Evolutionary conservation across 2,113 vertebrate species (phyloP).

Genomic region (Coregonus clupeaformis): DNA sequence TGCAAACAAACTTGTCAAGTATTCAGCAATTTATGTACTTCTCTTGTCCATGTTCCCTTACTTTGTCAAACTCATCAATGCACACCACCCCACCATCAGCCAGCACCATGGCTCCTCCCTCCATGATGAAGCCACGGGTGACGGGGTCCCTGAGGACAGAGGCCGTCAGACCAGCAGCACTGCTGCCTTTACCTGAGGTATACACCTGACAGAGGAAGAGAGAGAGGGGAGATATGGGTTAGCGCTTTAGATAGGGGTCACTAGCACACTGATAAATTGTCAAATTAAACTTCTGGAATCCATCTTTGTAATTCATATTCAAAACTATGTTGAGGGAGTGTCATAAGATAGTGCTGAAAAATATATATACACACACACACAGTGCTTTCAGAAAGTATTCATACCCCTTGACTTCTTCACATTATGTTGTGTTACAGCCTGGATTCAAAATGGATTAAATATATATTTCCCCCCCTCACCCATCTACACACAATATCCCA

Average conservation of each 20-base stretch:
- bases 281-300: background rate
- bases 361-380: no score
- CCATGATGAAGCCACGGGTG: slow-evolving; percentile 95
- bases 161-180: slow-evolving; percentile 90
- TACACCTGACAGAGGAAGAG: slow-evolving; percentile 79
- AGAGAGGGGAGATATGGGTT: background rate
- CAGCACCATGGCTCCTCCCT: slow-evolving; percentile 97
- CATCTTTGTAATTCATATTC: background rate
- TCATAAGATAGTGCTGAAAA: no score
- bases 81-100: slow-evolving; percentile 95
- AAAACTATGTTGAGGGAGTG: background rate
- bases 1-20: background rate
- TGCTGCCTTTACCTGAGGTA: slow-evolving; percentile 97
- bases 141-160: slow-evolving; percentile 90
- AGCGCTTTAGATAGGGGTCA: background rate
- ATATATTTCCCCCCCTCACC: no score
- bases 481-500: no score
- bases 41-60: slow-evolving; percentile 38
- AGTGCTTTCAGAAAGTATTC: no score
- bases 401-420: no score
- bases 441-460: no score
- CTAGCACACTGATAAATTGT: background rate
- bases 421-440: no score
- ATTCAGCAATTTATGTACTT: background rate
- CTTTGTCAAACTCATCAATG: slow-evolving; percentile 99